These are phyloP conservation scores for Conopomorpha cramerella DNA, from an alignment of 1,140 invertebrate genomes.

Conservation along the genomic window DNA sequence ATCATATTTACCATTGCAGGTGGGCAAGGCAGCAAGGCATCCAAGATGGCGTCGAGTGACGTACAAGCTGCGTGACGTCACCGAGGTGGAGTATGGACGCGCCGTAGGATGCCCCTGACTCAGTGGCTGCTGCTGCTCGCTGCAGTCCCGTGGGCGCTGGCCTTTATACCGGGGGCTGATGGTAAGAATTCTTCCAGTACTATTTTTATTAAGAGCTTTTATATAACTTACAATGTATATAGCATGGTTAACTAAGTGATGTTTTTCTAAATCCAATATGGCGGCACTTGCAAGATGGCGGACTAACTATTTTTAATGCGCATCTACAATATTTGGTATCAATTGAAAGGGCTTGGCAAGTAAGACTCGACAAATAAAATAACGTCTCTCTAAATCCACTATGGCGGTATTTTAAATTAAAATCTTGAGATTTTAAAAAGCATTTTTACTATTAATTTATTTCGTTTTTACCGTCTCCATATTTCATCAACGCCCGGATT, in stretches of 20 bases:
- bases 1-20: too few species aligned
- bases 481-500: too few species aligned
- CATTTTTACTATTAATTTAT: too few species aligned
- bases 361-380: too few species aligned
- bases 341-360: too few species aligned
- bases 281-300: too few species aligned
- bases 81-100: slow-evolving; percentile 35
- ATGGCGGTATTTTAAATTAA: too few species aligned
- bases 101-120: slow-evolving; percentile 43
- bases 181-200: slow-evolving; percentile 16
- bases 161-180: slow-evolving; percentile 35
- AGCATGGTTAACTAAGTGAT: too few species aligned
- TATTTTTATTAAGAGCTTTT: neutral
- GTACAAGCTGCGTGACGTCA: slow-evolving; percentile 1
- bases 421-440: too few species aligned
- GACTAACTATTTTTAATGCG: neutral
- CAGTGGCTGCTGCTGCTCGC: slow-evolving; percentile 29
- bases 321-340: neutral
- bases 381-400: too few species aligned
- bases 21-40: neutral
- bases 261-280: too few species aligned
- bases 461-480: too few species aligned
- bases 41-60: slow-evolving; percentile 1
- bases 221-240: neutral
- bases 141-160: slow-evolving; percentile 16